Evolutionary conservation across 2,113 vertebrate species (phyloP), one percentile per base, ranked within the genome.

Genomic region (Trachemys scripta): DNA sequence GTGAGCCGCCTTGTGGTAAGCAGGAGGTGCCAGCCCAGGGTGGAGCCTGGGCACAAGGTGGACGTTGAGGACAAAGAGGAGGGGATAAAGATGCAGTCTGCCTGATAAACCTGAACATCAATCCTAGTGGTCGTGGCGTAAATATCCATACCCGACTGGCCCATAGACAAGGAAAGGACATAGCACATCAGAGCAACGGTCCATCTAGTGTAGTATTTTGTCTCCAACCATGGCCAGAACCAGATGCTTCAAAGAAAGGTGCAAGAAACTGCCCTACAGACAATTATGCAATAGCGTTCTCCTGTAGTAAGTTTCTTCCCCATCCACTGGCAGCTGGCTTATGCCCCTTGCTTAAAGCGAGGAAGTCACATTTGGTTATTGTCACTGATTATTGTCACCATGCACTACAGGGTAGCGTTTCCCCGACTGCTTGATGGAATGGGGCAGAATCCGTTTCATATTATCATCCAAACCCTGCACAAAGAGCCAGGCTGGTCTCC

Each of bases 261-360:
- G 56, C 90, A 96, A 92, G 95, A 62, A 97, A 93, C 93, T 95
- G 95, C 97, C 89, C 95, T 95, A 96, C 84, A 95, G 96, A 89
- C 3, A 4, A 89, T 96, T 96, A 95, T 92, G 96, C 96, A 97
- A 96, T 86, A 56, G 83, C 53, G 92, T 96, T 91, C 42, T 8
- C 16, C 1, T 2, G 69, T 87, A 95, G 96, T 95, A 96, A 97
- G 92, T 95, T 93, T 96, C 96, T 96, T 97, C 95, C 93, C 95
- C 56, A 89, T 78, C 94, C 95, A 95, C 94, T 88, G 93, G 92
- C 92, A 96, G 88, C 25, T 93, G 96, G 89, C 96, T 91, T 85
- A 92, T 97, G 96, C 97, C 95, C 95, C 95, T 95, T 96, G 87
- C 93, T 96, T 95, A 80, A 56, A 93, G 92, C 94, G 82, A 93